phyloP scores from a whole-genome alignment of 2,888 invertebrate species.

The Xylophagus ater region DNA sequence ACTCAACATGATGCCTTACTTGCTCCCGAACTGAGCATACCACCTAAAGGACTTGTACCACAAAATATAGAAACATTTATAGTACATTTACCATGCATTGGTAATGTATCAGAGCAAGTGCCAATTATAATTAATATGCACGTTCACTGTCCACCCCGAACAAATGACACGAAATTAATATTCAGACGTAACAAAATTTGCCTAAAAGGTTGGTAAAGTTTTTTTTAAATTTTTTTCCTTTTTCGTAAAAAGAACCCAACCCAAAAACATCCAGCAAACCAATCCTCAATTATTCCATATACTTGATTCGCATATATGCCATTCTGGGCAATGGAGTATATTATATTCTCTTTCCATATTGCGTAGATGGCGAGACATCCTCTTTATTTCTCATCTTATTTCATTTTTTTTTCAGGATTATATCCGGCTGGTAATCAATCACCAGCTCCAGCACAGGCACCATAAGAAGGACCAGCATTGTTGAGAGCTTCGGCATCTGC shows the following conservation, averaged over 20 bases:
- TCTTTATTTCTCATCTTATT: too few species aligned
- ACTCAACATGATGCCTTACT: conserved; percentile 60
- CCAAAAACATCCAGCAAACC: too few species aligned
- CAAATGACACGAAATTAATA: conserved; percentile 60
- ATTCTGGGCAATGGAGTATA: too few species aligned
- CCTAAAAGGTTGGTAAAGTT: conserved; percentile 56
- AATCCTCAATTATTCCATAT: too few species aligned
- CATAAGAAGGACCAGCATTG: conserved; percentile 54
- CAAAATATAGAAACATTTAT: conserved; percentile 64
- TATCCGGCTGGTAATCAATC: conserved; percentile 38
- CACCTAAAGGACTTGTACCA: conserved; percentile 68
- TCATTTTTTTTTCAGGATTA: conserved; percentile 26
- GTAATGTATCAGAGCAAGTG: conserved; percentile 67
- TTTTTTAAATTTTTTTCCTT: too few species aligned
- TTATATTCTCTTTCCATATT: too few species aligned
- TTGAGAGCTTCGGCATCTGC: conserved; percentile 77
- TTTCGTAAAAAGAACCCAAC: neutral
- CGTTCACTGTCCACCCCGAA: conserved; percentile 60
- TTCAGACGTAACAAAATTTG: conserved; percentile 83
- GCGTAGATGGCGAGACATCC: too few species aligned
- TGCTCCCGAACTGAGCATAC: conserved; percentile 73
- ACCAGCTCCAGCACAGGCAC: conserved; percentile 54
- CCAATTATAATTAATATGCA: conserved; percentile 70
- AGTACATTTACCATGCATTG: conserved; percentile 74
- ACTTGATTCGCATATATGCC: too few species aligned